These are phyloP conservation scores for Dioctria rufipes DNA, from an alignment of 2,888 invertebrate species.

Conservation along the genomic window DNA sequence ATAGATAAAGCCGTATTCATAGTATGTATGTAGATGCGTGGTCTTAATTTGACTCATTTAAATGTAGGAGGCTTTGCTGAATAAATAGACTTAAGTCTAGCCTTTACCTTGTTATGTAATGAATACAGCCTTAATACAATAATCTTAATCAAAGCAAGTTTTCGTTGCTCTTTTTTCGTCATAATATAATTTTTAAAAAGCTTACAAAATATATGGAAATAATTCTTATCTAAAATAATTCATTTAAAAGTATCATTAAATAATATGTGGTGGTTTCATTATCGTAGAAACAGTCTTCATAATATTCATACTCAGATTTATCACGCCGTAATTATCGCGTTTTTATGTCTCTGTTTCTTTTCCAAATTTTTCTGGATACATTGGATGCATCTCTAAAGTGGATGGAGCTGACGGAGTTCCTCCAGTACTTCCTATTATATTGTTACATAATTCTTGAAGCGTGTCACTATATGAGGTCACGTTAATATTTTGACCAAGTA, in stretches of 20 bases:
- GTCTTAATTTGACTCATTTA: too few species aligned
- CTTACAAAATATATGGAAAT: neutral
- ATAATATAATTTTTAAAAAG: neutral
- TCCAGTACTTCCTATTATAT: slow-evolving; percentile 76
- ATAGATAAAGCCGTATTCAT: too few species aligned
- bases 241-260: slow-evolving; percentile 17
- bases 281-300: slow-evolving; percentile 56
- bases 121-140: neutral
- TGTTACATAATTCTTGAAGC: slow-evolving; percentile 78
- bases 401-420: slow-evolving; percentile 90
- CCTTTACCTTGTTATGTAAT: too few species aligned
- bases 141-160: neutral
- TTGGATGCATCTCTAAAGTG: slow-evolving; percentile 88
- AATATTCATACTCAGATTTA: neutral
- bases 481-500: slow-evolving; percentile 90
- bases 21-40: too few species aligned
- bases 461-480: slow-evolving; percentile 85
- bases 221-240: neutral
- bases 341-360: slow-evolving; percentile 88
- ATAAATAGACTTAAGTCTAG: too few species aligned
- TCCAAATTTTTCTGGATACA: slow-evolving; percentile 85
- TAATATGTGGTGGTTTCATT: slow-evolving; percentile 6
- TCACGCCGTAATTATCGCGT: neutral
- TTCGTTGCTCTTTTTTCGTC: neutral
- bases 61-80: too few species aligned